phyloP scores from a whole-genome alignment of 2,888 invertebrate genomes.

The Meiosimyza decipiens region DNA sequence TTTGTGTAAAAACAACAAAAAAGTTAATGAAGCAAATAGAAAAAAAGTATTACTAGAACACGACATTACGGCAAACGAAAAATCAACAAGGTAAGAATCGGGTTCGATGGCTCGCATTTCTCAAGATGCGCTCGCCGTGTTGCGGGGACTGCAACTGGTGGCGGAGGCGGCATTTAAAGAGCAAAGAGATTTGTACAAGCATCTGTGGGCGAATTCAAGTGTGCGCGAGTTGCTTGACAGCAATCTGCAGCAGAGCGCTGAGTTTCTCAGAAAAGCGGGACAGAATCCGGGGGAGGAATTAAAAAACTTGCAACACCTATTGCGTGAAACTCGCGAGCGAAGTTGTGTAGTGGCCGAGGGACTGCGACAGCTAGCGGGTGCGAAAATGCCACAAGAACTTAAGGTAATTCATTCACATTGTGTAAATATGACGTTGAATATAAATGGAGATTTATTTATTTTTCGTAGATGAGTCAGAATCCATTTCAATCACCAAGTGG shows the following conservation, averaged over 20 bases:
- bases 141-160: conserved; percentile 78
- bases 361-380: conserved; percentile 71
- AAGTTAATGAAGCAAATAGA: neutral
- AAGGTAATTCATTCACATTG: too few relatives aligned
- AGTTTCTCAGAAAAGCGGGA: conserved; percentile 50
- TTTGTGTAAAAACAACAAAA: neutral
- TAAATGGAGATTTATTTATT: neutral
- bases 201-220: conserved; percentile 78
- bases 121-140: conserved; percentile 75
- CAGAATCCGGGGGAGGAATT: conserved; percentile 59
- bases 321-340: conserved; percentile 73
- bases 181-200: conserved; percentile 73
- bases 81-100: neutral
- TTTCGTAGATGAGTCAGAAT: conserved; percentile 46
- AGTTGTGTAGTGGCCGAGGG: conserved; percentile 79
- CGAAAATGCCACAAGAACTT: conserved; percentile 47
- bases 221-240: conserved; percentile 68
- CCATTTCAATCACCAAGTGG: conserved; percentile 8
- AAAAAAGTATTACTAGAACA: neutral
- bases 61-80: neutral
- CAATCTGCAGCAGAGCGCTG: conserved; percentile 51
- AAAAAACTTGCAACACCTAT: conserved; percentile 65
- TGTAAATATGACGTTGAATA: neutral
- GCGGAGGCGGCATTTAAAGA: conserved; percentile 74
- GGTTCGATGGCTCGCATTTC: conserved; percentile 63